Evolutionary conservation across 1,140 invertebrate genomes (phyloP).

Genomic region (Chrysomallon squamiferum): DNA sequence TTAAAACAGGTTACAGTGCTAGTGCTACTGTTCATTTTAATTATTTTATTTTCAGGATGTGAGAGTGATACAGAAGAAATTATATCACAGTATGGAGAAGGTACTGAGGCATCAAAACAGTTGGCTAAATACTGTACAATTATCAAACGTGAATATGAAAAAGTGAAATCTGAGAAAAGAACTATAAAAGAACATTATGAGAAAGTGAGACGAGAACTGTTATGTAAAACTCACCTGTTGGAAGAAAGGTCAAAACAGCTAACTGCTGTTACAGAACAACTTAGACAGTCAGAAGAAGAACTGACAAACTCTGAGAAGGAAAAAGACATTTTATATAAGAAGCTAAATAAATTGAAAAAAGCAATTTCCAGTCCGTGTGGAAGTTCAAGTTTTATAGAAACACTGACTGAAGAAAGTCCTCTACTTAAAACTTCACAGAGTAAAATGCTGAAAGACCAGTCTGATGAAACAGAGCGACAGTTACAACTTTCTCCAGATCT

Average conservation of each 20-base stretch:
- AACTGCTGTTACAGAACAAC: conserved; percentile 14
- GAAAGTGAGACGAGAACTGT: conserved; percentile 19
- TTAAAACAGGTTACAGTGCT: no score
- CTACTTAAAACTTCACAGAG: conserved; percentile 2
- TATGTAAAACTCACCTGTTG: conserved; percentile 21
- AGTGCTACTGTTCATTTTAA: no score
- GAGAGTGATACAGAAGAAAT: conserved; percentile 30
- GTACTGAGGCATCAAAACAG: conserved; percentile 22
- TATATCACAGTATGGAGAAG: conserved; percentile 20
- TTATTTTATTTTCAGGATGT: conserved; percentile 26
- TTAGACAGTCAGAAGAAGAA: conserved; percentile 23
- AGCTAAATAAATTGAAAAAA: conserved; percentile 24
- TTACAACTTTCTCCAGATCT: conserved; percentile 16
- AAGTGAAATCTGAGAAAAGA: conserved; percentile 32
- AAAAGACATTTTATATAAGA: conserved; percentile 26
- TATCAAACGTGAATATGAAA: conserved; percentile 38
- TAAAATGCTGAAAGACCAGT: background rate
- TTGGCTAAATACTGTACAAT: conserved; percentile 31
- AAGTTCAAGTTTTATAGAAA: conserved; percentile 34
- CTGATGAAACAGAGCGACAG: background rate
- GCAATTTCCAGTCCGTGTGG: conserved; percentile 20
- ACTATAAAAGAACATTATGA: conserved; percentile 30
- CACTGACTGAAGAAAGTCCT: conserved; percentile 32
- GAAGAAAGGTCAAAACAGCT: conserved; percentile 15
- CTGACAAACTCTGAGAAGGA: conserved; percentile 35